phyloP scores from a whole-genome alignment of 2,113 vertebrate genomes.

The Festucalex cinctus region DNA sequence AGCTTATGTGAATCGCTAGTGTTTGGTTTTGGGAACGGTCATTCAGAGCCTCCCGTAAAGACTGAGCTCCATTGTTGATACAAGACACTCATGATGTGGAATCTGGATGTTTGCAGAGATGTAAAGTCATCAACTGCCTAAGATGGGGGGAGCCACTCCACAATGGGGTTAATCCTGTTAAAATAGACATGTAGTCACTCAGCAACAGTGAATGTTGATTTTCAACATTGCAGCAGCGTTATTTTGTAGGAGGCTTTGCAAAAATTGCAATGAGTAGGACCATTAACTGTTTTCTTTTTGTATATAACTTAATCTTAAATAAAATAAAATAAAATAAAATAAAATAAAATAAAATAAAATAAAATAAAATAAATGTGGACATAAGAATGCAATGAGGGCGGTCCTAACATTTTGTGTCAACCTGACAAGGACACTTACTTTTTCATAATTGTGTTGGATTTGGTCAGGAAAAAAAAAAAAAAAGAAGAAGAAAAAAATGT shows the following conservation, averaged over 20 bases:
- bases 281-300: too few species aligned
- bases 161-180: constrained; percentile 11
- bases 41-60: constrained; percentile 56
- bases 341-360: too few species aligned
- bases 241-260: neutral
- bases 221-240: neutral
- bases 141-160: constrained; percentile 12
- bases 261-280: neutral
- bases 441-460: too few species aligned
- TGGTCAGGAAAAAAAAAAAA: too few species aligned
- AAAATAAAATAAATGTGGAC: too few species aligned
- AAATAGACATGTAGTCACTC: neutral
- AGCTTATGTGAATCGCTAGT: constrained; percentile 56
- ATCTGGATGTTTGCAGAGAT: constrained; percentile 49
- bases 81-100: constrained; percentile 54
- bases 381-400: too few species aligned
- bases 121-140: constrained; percentile 42
- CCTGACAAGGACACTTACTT: too few species aligned
- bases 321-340: too few species aligned
- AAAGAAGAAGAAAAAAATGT: too few species aligned
- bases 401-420: too few species aligned
- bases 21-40: constrained; percentile 63
- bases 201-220: neutral
- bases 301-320: too few species aligned
- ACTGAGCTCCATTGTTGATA: constrained; percentile 61